These are phyloP conservation scores for Phytoseiulus persimilis DNA, from an alignment of 2,888 invertebrate species.

Conservation along the genomic window DNA sequence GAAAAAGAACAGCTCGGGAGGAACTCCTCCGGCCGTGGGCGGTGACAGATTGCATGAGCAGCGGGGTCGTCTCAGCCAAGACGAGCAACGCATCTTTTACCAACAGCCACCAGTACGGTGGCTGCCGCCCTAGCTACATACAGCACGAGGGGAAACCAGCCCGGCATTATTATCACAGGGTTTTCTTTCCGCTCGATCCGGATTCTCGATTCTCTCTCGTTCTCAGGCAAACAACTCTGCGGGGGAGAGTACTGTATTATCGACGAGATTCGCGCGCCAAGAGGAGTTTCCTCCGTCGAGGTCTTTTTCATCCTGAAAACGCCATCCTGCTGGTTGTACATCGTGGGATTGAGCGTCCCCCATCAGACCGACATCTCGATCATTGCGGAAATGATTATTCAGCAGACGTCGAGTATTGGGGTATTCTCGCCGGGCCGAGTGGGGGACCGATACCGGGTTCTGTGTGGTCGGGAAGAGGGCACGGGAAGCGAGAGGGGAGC, in stretches of 20 bases:
- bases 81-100: neutral
- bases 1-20: neutral
- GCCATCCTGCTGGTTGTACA: neutral
- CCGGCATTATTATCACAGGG: neutral
- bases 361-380: neutral
- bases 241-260: too few species aligned
- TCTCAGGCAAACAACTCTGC: too few species aligned
- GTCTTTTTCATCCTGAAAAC: neutral
- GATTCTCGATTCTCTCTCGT: too few species aligned
- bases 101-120: neutral
- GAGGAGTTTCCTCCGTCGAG: neutral
- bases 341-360: neutral
- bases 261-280: too few species aligned
- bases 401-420: neutral
- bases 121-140: neutral
- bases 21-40: neutral
- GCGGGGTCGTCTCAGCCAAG: neutral
- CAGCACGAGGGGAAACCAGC: neutral
- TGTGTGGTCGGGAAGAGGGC: too few species aligned
- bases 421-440: neutral
- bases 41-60: conserved; percentile 5
- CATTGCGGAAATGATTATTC: neutral
- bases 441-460: too few species aligned
- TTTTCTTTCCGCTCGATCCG: neutral
- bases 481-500: neutral